These are phyloP conservation scores for Oscheius onirici DNA, from an alignment of 2,888 invertebrate genomes.

Conservation along the genomic window DNA sequence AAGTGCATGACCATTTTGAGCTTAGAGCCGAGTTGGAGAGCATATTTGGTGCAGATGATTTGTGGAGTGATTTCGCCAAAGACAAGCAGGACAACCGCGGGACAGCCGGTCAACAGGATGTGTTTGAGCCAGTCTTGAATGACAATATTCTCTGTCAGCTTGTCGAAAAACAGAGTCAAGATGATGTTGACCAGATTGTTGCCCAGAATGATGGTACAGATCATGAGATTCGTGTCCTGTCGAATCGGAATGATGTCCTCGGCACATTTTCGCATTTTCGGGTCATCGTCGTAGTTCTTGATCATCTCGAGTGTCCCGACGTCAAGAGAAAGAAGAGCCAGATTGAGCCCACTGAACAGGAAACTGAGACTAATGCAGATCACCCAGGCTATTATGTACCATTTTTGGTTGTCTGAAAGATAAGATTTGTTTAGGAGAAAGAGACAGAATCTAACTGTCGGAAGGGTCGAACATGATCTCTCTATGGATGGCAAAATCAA, in stretches of 20 bases:
- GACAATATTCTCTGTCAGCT: neutral
- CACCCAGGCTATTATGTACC: neutral
- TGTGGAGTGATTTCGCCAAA: slow-evolving; percentile 21
- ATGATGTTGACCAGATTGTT: slow-evolving; percentile 5
- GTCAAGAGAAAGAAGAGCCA: slow-evolving; percentile 19
- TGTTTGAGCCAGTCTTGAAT: neutral
- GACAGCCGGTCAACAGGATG: neutral
- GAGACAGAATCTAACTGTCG: neutral
- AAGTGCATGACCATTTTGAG: slow-evolving; percentile 3
- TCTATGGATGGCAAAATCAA: neutral
- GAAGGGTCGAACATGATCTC: neutral
- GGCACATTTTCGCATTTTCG: slow-evolving; percentile 3
- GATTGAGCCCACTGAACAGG: slow-evolving; percentile 25
- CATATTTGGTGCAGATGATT: slow-evolving; percentile 23
- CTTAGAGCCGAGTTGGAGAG: neutral
- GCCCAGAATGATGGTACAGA: slow-evolving; percentile 26
- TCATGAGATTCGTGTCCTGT: slow-evolving; percentile 13
- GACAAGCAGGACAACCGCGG: slow-evolving; percentile 1
- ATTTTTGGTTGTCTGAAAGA: neutral
- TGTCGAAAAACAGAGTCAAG: neutral
- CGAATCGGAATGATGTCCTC: slow-evolving; percentile 24
- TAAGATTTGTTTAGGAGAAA: neutral
- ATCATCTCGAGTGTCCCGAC: slow-evolving; percentile 26
- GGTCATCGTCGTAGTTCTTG: slow-evolving; percentile 4
- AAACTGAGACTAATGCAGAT: slow-evolving; percentile 5